phyloP scores from a whole-genome alignment of 2,797 vertebrate genomes.

The Catostomus latipinnis region DNA sequence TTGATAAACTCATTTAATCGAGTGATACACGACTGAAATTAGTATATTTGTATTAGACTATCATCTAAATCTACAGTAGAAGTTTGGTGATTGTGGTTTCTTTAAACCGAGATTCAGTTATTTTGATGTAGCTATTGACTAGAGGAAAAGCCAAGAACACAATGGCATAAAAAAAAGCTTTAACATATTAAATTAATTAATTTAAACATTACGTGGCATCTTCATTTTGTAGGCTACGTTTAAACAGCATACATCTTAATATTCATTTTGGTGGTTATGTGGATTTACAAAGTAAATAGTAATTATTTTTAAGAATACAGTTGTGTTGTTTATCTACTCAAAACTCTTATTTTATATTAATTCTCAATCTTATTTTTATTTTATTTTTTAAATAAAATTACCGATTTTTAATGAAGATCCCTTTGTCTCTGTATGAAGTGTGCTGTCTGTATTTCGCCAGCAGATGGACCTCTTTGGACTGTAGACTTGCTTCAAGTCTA shows the following conservation, averaged over 20 bases:
- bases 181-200: no score
- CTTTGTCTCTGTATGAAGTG: not conserved
- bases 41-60: not conserved
- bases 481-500: not conserved
- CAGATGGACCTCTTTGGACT: slow-evolving; percentile 35
- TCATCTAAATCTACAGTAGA: slow-evolving; percentile 5
- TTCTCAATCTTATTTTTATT: no score
- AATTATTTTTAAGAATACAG: no score
- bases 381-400: no score
- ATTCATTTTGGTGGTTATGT: no score
- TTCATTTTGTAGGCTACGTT: no score
- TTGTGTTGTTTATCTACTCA: no score
- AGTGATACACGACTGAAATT: not conserved
- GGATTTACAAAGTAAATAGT: no score
- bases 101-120: not conserved
- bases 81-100: not conserved
- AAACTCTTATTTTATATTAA: no score
- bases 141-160: not conserved
- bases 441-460: slow-evolving; percentile 31
- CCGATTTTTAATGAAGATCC: no score
- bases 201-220: no score
- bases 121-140: not conserved
- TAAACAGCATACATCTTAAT: no score
- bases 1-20: not conserved
- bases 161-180: not conserved